These are phyloP conservation scores for Marasmarcha lunaedactyla DNA, from an alignment of 2,888 invertebrate genomes.

Conservation along the genomic window DNA sequence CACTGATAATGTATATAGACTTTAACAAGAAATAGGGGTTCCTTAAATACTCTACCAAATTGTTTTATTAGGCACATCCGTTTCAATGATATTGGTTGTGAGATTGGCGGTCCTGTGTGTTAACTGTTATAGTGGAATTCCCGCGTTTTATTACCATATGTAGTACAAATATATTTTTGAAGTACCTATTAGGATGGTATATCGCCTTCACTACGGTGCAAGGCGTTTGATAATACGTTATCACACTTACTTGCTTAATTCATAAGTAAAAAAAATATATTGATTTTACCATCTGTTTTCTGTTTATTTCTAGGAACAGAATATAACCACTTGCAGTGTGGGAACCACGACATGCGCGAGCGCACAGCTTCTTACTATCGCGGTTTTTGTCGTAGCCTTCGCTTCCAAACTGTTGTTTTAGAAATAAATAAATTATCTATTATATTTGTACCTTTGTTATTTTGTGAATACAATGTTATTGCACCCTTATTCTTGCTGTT, in stretches of 20 bases:
- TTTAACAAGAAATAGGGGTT: no score
- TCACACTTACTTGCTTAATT: no score
- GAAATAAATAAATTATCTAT: conserved; percentile 10
- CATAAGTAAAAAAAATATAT: no score
- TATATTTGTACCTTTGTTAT: conserved; percentile 56
- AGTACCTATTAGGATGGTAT: no score
- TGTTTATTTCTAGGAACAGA: conserved; percentile 35
- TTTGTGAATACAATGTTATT: conserved; percentile 54
- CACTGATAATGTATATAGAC: no score
- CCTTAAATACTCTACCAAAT: no score
- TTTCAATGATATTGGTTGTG: no score
- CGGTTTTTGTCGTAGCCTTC: conserved; percentile 22
- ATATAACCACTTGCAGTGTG: conserved; percentile 46
- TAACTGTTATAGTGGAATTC: no score
- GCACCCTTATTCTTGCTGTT: conserved; percentile 27
- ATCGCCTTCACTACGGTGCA: no score
- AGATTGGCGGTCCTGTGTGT: neutral
- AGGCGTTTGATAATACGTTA: no score
- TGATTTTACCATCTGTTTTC: no score
- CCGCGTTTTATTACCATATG: neutral
- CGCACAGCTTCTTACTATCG: conserved; percentile 16
- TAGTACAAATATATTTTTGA: neutral
- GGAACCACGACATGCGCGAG: conserved; percentile 29
- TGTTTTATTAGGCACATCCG: no score
- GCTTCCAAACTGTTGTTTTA: conserved; percentile 19